Evolutionary conservation across 2,888 invertebrate genomes (phyloP).

Genomic region (Agonopterix subpropinquella): DNA sequence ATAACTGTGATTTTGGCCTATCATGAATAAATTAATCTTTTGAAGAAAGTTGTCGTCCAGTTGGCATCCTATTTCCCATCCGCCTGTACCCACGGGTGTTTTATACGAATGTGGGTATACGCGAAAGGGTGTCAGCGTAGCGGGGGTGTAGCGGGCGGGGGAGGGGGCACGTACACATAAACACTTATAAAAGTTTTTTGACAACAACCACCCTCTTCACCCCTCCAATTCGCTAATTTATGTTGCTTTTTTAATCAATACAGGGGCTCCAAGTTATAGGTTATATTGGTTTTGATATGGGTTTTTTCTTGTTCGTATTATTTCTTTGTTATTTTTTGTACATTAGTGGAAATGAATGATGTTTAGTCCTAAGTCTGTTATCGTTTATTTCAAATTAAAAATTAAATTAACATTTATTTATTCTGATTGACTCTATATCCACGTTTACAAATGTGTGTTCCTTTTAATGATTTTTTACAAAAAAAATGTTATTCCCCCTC

Average conservation of each 20-base stretch:
- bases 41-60: too few relatives aligned
- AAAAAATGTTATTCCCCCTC: too few relatives aligned
- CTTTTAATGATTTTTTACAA: too few relatives aligned
- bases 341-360: too few relatives aligned
- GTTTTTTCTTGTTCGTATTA: conserved; percentile 2
- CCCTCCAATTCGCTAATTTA: conserved; percentile 73
- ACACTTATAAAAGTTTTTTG: conserved; percentile 76
- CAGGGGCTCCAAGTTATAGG: conserved; percentile 44
- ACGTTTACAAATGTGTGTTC: too few relatives aligned
- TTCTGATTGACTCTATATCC: too few relatives aligned
- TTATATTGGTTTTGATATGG: conserved; percentile 39
- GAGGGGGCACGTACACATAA: conserved; percentile 64
- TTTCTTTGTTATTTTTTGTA: too few relatives aligned
- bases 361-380: too few relatives aligned
- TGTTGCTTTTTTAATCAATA: conserved; percentile 77
- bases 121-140: conserved; percentile 70
- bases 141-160: conserved; percentile 22
- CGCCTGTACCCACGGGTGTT: conserved; percentile 46
- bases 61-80: conserved; percentile 8
- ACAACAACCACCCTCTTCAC: conserved; percentile 56
- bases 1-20: too few relatives aligned
- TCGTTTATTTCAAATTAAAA: too few relatives aligned
- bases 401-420: too few relatives aligned
- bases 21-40: too few relatives aligned
- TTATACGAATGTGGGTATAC: conserved; percentile 72